These are phyloP conservation scores for Pollenia griseotomentosa DNA, from an alignment of 2,888 invertebrate genomes.

Conservation along the genomic window DNA sequence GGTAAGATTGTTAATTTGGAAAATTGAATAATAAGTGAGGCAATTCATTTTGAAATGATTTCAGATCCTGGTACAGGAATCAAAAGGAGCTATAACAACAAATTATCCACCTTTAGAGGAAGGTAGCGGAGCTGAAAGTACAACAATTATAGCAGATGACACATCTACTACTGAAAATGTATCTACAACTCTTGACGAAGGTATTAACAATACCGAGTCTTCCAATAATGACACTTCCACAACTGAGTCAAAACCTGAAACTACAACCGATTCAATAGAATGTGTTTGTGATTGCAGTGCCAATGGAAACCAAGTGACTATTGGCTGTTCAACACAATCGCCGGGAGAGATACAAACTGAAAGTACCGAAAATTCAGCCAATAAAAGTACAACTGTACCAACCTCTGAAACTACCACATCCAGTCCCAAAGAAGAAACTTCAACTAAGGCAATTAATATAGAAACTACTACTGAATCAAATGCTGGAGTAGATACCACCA, in stretches of 20 bases:
- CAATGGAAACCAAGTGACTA: constrained; percentile 21
- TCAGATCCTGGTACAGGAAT: constrained; percentile 49
- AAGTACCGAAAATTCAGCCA: background rate
- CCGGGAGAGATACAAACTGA: constrained; percentile 6
- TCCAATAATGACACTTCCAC: background rate
- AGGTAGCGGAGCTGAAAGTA: background rate
- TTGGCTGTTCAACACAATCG: constrained; percentile 25
- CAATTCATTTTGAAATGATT: background rate
- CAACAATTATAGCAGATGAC: constrained; percentile 4
- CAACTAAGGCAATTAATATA: background rate
- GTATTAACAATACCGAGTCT: background rate
- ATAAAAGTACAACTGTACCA: background rate
- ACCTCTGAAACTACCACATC: background rate
- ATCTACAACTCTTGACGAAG: background rate
- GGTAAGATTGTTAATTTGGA: constrained; percentile 33
- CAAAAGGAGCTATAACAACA: background rate
- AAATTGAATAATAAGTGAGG: background rate
- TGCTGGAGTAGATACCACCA: constrained; percentile 11
- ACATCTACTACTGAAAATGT: background rate
- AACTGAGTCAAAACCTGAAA: background rate
- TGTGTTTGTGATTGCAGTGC: constrained; percentile 53
- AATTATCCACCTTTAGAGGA: background rate
- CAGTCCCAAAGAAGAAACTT: background rate
- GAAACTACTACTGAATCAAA: constrained; percentile 12
- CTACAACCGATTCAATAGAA: constrained; percentile 16